Base-by-base conservation (phyloP, 2,888 invertebrate species). In the Plebejus melissa region DNA sequence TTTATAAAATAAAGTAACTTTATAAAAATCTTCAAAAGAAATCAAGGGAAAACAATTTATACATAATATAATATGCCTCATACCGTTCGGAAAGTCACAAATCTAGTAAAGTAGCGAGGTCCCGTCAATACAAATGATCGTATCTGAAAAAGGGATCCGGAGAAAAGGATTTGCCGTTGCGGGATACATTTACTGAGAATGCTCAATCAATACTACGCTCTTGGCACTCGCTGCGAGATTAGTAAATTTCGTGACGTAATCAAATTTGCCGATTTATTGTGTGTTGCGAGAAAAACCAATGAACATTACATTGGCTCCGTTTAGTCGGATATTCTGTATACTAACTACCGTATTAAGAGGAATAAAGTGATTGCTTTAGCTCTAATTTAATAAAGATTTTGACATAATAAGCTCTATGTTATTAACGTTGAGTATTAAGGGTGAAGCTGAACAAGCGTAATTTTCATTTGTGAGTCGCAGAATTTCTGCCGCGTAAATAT, bases 51-150 rank as follows among this genome's bases (percentile, higher is more conserved):
- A 50, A 72, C 54, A 72, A 72, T 50, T n/a, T n/a, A n/a, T n/a
- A n/a, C n/a, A n/a, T n/a, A n/a, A 50, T 13, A 50, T 28, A 28
- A 50, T 54, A 54, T 36, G 72, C 32, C 50, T 72, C 46, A 71
- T 41, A 46, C 28, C 22, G 54, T 71, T 71, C 72, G 72, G 72
- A 72, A 54, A 72, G 11, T 72, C 72, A 54, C 72, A 72, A 72
- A 72, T 72, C 72, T 72, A 72, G 72, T 72, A 72, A 72, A 72
- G 72, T 72, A 28, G 46, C 71, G 50, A 72, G 72, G 46, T 50
- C 72, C 72, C 72, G 72, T 72, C 72, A 72, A 54, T 72, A 72
- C 54, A 54, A 72, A 72, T 54, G 72, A 72, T 72, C 72, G 54
- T 54, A 50, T 72, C 72, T 50, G 72, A 32, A 72, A 72, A 72